Evolutionary conservation across 2,113 vertebrate species (phyloP), one percentile per base, ranked within the genome.

Genomic region (Lichenostomus cassidix): DNA sequence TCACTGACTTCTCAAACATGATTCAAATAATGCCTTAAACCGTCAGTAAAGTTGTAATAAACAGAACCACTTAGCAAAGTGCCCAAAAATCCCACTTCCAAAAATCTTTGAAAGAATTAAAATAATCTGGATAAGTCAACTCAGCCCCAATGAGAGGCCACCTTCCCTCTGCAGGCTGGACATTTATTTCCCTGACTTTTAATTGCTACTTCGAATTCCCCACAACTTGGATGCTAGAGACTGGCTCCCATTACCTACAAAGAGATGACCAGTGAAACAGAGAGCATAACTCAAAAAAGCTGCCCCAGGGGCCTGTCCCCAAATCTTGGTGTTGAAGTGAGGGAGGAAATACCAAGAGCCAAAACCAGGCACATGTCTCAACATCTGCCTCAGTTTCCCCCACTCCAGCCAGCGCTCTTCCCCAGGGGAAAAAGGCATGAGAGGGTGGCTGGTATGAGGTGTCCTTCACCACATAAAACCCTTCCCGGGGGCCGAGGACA

Each of bases 401-500:
- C 0, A 0, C 5, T 78, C 52, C 68, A 89, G 22, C 19, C 69
- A 83, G 47, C 0, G 0, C 37, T 25, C 23, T 9, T 37, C 35
- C 49, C 33, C 11, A 6, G 9, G 11, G 15, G 3, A 24, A 5
- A 4, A 50, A 31, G 69, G 55, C 33, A 41, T 0, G 7, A 58
- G 59, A 14, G 0, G 3, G 25, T 14, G 15, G n/a, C 28, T 77
- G 59, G 31, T 21, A 16, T 1, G 1, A 75, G 41, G 35, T 28
- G 35, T 25, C 8, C 27, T 46, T 55, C 3, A 12, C 23, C 3
- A 5, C 63, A 23, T 9, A 25, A 83, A 96, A 15, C 31, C 37
- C 13, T 33, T 65, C 7, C 31, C 5, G 1, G 12, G 39, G 11
- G 24, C 46, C 47, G 39, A 68, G 76, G 52, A n/a, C 3, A 27